These are phyloP conservation scores for Colossoma macropomum DNA, from an alignment of 2,113 vertebrate species.

Conservation along the genomic window DNA sequence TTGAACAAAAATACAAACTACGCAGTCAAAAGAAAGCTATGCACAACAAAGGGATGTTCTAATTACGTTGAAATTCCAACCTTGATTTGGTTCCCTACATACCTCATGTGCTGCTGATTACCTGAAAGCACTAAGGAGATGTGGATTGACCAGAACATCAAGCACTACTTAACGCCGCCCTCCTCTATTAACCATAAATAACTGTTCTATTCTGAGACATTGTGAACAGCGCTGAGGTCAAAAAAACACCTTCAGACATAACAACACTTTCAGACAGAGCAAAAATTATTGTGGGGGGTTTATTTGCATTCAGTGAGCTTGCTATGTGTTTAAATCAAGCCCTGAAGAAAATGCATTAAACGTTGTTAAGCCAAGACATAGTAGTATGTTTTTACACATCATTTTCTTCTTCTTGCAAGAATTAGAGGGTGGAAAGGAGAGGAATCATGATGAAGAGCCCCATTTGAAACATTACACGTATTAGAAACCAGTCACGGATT, in stretches of 20 bases:
- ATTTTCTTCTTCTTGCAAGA: neutral
- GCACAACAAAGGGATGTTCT: neutral
- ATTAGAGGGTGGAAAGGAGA: neutral
- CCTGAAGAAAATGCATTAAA: neutral
- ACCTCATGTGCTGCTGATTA: conserved; percentile 20
- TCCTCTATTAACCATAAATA: conserved; percentile 2
- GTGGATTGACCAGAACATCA: conserved; percentile 11
- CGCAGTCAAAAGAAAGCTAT: neutral
- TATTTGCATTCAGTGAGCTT: neutral
- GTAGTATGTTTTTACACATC: neutral
- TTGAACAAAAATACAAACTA: neutral
- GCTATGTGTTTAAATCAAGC: neutral
- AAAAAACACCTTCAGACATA: conserved; percentile 6
- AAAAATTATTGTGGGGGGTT: neutral
- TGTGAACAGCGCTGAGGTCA: neutral
- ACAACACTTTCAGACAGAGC: conserved; percentile 12
- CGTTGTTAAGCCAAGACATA: neutral
- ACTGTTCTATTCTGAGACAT: neutral
- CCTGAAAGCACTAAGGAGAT: conserved; percentile 24
- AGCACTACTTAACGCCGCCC: neutral
- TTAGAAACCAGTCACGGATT: conserved; percentile 20
- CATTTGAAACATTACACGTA: neutral
- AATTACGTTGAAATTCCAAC: neutral
- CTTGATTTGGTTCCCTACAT: conserved; percentile 4
- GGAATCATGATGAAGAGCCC: neutral